phyloP scores from a whole-genome alignment of 2,113 vertebrate species.

The Myrmecobius fasciatus region DNA sequence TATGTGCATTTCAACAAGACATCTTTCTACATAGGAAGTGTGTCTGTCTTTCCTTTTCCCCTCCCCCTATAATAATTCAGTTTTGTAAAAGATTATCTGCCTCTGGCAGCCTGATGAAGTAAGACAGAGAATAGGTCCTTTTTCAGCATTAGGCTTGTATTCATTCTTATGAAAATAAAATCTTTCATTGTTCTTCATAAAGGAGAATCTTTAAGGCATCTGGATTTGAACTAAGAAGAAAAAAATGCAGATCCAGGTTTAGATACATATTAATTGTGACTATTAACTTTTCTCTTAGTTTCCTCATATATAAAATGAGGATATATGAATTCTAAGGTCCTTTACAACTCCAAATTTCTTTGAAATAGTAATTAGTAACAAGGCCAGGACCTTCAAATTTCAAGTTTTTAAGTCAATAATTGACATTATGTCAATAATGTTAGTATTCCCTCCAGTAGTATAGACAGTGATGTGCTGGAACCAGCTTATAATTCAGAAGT shows the following conservation, averaged over 20 bases:
- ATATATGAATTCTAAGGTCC: neutral
- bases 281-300: neutral
- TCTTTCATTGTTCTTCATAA: neutral
- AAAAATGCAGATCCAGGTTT: neutral
- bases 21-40: neutral
- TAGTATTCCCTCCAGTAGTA: neutral
- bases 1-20: neutral
- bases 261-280: neutral
- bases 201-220: neutral
- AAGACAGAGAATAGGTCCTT: neutral
- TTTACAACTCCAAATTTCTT: neutral
- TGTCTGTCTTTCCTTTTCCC: neutral
- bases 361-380: neutral
- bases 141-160: neutral
- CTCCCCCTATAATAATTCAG: neutral
- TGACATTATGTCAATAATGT: neutral
- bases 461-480: neutral
- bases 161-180: neutral
- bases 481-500: neutral
- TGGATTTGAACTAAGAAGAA: neutral
- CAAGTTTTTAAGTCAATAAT: neutral
- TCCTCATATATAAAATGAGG: neutral
- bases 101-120: neutral
- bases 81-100: neutral
- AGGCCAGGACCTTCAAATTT: neutral